These are phyloP conservation scores for Drosophila athabasca DNA, from an alignment of 1,140 invertebrate species.

Conservation along the genomic window DNA sequence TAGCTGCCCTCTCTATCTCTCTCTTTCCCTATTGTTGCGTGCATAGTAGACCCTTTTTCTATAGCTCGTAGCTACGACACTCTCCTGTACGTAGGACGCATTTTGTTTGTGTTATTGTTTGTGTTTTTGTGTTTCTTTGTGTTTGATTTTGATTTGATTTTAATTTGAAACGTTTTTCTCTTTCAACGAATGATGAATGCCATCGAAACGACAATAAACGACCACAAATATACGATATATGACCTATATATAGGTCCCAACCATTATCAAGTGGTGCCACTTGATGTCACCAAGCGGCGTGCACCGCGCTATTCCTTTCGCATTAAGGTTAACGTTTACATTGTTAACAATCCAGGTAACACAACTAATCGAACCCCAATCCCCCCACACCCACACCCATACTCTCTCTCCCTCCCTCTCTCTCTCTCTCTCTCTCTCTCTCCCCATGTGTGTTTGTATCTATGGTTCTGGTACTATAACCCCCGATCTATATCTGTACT, in stretches of 20 bases:
- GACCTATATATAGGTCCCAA: conserved; percentile 63
- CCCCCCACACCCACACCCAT: conserved; percentile 19
- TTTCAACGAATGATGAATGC: conserved; percentile 44
- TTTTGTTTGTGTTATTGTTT: conserved; percentile 7
- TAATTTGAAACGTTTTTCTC: conserved; percentile 56
- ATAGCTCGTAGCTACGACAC: conserved; percentile 4
- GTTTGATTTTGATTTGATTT: conserved; percentile 47
- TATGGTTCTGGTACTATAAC: too few relatives aligned
- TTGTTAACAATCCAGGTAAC: conserved; percentile 82
- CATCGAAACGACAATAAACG: conserved; percentile 16
- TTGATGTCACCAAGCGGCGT: conserved; percentile 78
- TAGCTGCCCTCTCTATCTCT: conserved; percentile 29
- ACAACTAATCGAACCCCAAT: conserved; percentile 55
- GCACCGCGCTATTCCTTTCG: conserved; percentile 80
- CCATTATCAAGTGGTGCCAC: conserved; percentile 77
- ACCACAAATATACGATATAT: conserved; percentile 5
- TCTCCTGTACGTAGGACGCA: conserved; percentile 16
- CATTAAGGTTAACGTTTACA: conserved; percentile 78
- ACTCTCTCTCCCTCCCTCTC: conserved; percentile 1
- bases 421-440: neutral
- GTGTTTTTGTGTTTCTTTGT: conserved; percentile 20
- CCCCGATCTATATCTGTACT: too few relatives aligned
- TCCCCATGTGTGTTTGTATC: too few relatives aligned
- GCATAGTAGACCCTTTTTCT: neutral
- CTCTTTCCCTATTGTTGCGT: conserved; percentile 4